Conservation (phyloP, 2,797 vertebrate genomes). For the Oceanodroma leucorhoa region DNA sequence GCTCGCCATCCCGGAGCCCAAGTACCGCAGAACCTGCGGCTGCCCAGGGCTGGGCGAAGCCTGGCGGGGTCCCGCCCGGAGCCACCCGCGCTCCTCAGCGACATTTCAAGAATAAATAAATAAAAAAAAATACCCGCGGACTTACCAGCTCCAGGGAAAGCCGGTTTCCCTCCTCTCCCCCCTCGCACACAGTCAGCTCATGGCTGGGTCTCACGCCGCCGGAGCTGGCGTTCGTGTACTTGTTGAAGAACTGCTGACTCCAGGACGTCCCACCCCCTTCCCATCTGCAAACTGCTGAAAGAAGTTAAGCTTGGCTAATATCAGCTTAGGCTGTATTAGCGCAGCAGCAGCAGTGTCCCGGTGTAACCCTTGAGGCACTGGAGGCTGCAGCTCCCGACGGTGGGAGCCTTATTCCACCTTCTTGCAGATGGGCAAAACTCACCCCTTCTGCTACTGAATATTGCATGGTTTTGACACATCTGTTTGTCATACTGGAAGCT, state of each 20-base stretch:
- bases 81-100: neutral
- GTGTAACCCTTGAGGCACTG: conserved; percentile 51
- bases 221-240: neutral
- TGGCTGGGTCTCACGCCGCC: neutral
- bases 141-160: neutral
- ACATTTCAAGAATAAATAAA: neutral
- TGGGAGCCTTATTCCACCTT: neutral
- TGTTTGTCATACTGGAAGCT: neutral
- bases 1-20: neutral
- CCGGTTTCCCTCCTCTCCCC: neutral
- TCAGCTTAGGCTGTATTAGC: conserved; percentile 59
- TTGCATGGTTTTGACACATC: neutral
- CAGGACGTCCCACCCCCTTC: conserved; percentile 21
- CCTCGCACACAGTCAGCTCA: neutral
- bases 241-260: conserved; percentile 49
- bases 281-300: conserved; percentile 48
- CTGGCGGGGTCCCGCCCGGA: fast-evolving
- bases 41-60: neutral
- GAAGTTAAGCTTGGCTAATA: conserved; percentile 67
- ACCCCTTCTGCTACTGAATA: neutral
- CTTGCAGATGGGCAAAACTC: neutral
- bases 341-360: neutral
- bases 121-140: too few relatives aligned
- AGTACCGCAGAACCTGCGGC: neutral
- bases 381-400: neutral